Conservation (phyloP, 2,888 invertebrate species). For the Seladonia tumulorum region DNA sequence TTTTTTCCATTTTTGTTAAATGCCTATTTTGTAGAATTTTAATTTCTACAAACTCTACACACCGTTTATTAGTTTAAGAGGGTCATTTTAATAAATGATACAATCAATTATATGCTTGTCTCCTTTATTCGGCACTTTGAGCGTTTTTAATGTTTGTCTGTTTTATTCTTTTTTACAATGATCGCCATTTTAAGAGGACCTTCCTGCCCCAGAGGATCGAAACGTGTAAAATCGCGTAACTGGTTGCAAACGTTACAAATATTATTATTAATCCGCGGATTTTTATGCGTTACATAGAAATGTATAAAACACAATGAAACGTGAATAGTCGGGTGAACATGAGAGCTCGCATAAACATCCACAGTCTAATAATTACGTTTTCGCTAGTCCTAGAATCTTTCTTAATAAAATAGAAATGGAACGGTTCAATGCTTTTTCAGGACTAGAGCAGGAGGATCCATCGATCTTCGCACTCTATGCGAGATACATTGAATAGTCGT, state of each 20-base stretch:
- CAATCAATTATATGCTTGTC: constrained; percentile 34
- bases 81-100: not conserved
- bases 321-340: not conserved
- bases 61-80: not conserved
- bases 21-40: not conserved
- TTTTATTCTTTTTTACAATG: constrained; percentile 49
- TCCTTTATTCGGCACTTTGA: constrained; percentile 71
- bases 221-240: not conserved
- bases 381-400: not conserved
- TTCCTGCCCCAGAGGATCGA: not conserved
- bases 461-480: constrained; percentile 26
- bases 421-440: not conserved
- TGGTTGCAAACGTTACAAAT: not conserved
- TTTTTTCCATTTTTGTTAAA: not conserved
- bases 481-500: constrained; percentile 30
- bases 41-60: not conserved
- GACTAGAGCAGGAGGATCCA: not conserved
- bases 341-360: not conserved
- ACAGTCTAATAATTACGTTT: not conserved
- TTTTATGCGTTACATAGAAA: not conserved
- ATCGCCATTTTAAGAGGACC: constrained; percentile 24
- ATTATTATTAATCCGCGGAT: not conserved
- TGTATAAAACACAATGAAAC: constrained; percentile 1
- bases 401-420: constrained; percentile 1
- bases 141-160: constrained; percentile 43